Evolutionary conservation across 2,888 invertebrate species (phyloP), one percentile per base, ranked within the genome.

Genomic region (Subacronicta megacephala): DNA sequence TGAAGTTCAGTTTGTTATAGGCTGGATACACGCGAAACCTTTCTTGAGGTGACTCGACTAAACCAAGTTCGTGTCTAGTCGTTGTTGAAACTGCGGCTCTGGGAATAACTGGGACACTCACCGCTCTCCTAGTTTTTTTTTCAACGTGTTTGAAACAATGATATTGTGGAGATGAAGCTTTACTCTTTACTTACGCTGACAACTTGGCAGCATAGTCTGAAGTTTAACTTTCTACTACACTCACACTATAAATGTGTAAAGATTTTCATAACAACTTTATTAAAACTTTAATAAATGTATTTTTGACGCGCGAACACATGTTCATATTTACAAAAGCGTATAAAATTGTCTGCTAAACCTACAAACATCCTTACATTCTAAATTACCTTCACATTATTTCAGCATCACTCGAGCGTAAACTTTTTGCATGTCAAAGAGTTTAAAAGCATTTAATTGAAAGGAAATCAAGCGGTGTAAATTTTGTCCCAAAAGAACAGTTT

Each of bases 11-110:
- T 83, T 80, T 75, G 80, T 85, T 87, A 89, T 87, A 85, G 87
- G 76, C 82, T 61, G 77, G 73, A 75, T 80, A 83, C 88, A 89
- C 88, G 88, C 89, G 80, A 88, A 83, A 83, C 80, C 81, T 83
- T 82, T 83, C 82, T 77, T 78, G 72, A 80, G 78, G 82, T 81
- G 79, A 83, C 77, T 84, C 69, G 69, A 61, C 75, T 78, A 78
- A 79, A 78, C 74, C 63, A 72, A 78, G 72, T 80, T 78, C 62
- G 64, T 66, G 72, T 67, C 71, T 72, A 71, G 65, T 59, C 64
- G 67, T 61, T 66, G 65, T 74, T 69, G 72, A 64, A 73, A 64
- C 66, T 62, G 61, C 58, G 59, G 53, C 60, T 49, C 46, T 54
- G 62, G 66, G 72, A 78, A 74, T 79, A 84, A 81, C 80, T 85